Conservation (phyloP, 53 echinoderm and acorn worm genomes). For the Holothuria scabra region DNA sequence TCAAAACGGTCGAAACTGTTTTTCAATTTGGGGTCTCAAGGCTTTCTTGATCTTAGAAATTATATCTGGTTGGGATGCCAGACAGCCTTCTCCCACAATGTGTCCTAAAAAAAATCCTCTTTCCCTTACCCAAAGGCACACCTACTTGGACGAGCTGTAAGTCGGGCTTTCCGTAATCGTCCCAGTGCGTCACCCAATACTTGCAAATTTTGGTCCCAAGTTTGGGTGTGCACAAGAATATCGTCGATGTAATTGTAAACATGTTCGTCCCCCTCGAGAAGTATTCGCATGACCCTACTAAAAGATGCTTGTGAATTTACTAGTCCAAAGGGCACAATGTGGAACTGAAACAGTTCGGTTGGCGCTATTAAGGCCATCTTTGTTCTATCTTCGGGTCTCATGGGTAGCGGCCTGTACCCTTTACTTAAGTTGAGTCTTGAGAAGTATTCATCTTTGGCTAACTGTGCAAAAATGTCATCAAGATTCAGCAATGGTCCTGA, state of each 20-base stretch:
- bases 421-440: constrained; percentile 33
- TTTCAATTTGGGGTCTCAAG: constrained; percentile 19
- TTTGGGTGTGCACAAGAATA: constrained; percentile 40
- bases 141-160: constrained; percentile 48
- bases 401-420: constrained; percentile 27
- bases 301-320: constrained; percentile 51
- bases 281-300: constrained; percentile 47
- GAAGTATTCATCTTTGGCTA: not conserved
- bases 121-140: constrained; percentile 2
- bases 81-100: constrained; percentile 24
- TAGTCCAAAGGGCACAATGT: constrained; percentile 51
- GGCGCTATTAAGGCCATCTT: constrained; percentile 42
- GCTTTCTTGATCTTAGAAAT: constrained; percentile 4
- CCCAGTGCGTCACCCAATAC: not conserved
- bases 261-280: constrained; percentile 23
- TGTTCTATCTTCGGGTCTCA: not conserved
- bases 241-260: constrained; percentile 57
- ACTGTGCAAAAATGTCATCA: constrained; percentile 13
- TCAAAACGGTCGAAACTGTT: constrained; percentile 20
- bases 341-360: constrained; percentile 41
- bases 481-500: constrained; percentile 4
- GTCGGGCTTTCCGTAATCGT: constrained; percentile 10
- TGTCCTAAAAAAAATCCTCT: constrained; percentile 46
- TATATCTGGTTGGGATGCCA: constrained; percentile 38
- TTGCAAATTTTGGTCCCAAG: constrained; percentile 43